Base-by-base conservation (phyloP, 2,797 vertebrate genomes). In the Diplodus sargus region DNA sequence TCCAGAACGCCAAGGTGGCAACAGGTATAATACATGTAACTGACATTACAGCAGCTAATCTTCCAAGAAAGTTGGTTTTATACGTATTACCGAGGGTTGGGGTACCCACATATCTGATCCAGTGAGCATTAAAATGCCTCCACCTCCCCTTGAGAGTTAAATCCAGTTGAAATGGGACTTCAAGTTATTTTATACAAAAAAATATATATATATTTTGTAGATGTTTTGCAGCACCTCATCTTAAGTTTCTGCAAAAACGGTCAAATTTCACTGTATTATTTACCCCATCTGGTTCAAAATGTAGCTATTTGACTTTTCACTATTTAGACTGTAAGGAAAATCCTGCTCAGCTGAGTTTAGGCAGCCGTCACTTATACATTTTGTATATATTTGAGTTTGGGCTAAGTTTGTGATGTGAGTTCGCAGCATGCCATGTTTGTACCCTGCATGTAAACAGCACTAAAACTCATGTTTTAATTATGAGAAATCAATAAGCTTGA, bases 401-500 rank as follows among this genome's bases (percentile, higher is more conserved):
- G 3, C 17, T 1, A 51, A 28, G 8, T 42, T 10, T 45, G 12
- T 16, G n/a, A 42, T 67, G 42, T 34, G 34, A 34, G 7, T 39
- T 63, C 14, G 30, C n/a, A 18, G 28, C 45, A 64, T 30, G 34
- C 20, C 15, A 60, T 74, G 51, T 49, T 63, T 5, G 30, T 53
- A 69, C 34, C 34, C 34, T 9, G 18, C 13, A 34, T 4, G 30
- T n/a, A 7, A 59, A 59, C 6, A 42, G 25, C 49, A 51, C 54
- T 2, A 30, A 72, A 54, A 30, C n/a, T 3, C 10, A 3, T 7
- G 17, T 4, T 84, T 78, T 58, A 64, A 74, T 74, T 16, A 76
- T 85, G 34, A 48, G 23, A 73, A 72, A 84, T 74, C 72, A 80
- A 62, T 70, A 52, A 43, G 43, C 64, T 47, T 23, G 22, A 15